Evolutionary conservation across 2,888 invertebrate species (phyloP), one percentile per base, ranked within the genome.

Genomic region (Chrysopilus asiliformis): DNA sequence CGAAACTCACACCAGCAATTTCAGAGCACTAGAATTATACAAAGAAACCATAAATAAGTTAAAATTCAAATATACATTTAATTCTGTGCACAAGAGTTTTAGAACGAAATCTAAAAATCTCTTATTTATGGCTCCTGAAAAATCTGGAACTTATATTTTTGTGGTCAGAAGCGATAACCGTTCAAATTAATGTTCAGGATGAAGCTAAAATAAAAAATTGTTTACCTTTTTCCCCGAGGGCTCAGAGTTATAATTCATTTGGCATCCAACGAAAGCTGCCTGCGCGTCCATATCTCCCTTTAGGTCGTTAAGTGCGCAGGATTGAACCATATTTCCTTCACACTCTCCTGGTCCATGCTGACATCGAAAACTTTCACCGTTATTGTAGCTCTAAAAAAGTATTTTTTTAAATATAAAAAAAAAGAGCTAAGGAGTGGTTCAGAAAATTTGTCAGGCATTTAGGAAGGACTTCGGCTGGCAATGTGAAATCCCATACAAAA

Each of bases 331-430:
- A 50, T 77, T 77, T 3, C 76, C 76, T 30, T 58, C 53, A 44
- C 78, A 78, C 51, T 77, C 77, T 1, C 57, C 45, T 0, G 70
- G 66, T 1, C 78, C 77, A 49, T 76, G 76, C 54, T 76, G 76
- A 49, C 77, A 78, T 41, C 58, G 51, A 46, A 75, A 74, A 1
- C 64, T 54, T 15, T 51, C 52, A 19, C 64, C 55, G 7, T 63
- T 62, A 9, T 52, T 44, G 25, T 47, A 36, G 3, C 59, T 60
- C 55, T 60, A 13, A 5, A 32, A 32, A 26, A 28, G 19, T 33
- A 34, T 3, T 12, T 19, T 27, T 24, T 34, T 22, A 34, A 24
- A 27, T 15, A 20, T 4, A 4, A 12, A 7, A n/a, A 20, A 18
- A 9, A 29, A 19, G 35, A 15, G 19, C 14, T 35, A 12, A 16